A percentile compares a stretch with the other conserved stretches of the same genome.
Conservation (phyloP, 2,797 vertebrate species). For the Argya squamiceps region DNA sequence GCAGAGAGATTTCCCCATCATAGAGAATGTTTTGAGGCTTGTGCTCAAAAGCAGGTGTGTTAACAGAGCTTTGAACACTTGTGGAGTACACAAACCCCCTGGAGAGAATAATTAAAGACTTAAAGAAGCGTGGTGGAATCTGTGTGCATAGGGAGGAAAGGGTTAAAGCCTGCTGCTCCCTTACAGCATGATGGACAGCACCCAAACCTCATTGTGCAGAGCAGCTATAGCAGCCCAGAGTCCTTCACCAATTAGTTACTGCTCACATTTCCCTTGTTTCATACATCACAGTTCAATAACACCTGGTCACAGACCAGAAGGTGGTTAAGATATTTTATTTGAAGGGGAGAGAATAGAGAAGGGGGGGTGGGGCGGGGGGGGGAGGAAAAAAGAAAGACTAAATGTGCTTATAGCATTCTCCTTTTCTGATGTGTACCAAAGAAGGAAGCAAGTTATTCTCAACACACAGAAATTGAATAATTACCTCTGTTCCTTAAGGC, state of each 20-base stretch:
- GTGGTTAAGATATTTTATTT: background rate
- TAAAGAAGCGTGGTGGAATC: background rate
- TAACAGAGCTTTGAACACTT: background rate
- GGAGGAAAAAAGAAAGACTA: background rate
- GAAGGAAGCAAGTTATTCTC: slow-evolving; percentile 35
- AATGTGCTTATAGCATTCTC: background rate
- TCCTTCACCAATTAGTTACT: background rate
- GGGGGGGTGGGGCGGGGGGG: accelerated
- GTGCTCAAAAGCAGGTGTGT: background rate
- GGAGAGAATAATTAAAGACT: accelerated
- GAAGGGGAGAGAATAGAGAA: accelerated
- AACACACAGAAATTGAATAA: slow-evolving; percentile 43
- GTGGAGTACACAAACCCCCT: background rate
- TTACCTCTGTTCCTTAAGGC: slow-evolving; percentile 59
- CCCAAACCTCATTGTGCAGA: background rate
- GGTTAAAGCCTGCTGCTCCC: background rate
- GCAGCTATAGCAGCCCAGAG: background rate
- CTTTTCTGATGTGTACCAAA: background rate
- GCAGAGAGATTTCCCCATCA: background rate
- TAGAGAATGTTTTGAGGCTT: background rate
- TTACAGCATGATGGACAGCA: background rate
- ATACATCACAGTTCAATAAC: background rate
- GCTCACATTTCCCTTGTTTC: background rate
- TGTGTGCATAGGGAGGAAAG: accelerated
- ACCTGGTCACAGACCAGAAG: background rate